phyloP scores from a whole-genome alignment of 2,113 vertebrate species.

The Psammodynastes pulverulentus region DNA sequence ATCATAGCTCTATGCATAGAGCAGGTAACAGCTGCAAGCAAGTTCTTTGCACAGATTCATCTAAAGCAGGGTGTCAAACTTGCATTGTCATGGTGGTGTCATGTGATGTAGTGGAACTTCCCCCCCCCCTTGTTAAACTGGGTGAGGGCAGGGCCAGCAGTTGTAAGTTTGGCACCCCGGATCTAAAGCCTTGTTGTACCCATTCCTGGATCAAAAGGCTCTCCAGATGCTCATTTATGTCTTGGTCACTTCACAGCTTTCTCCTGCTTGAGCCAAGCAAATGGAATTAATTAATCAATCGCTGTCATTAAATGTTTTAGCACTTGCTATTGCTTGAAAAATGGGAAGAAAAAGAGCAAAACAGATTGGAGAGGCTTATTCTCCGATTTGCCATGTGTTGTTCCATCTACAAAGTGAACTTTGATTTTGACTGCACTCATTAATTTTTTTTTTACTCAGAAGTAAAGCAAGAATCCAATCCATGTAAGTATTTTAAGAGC shows the following conservation, averaged over 20 bases:
- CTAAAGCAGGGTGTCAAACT: neutral
- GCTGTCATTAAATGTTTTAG: slow-evolving; percentile 30
- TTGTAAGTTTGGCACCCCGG: too few relatives aligned
- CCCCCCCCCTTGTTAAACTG: too few relatives aligned
- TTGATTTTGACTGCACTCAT: slow-evolving; percentile 18
- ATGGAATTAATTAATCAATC: slow-evolving; percentile 26
- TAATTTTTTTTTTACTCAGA: neutral
- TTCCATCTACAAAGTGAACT: slow-evolving; percentile 23
- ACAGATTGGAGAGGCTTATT: slow-evolving; percentile 6
- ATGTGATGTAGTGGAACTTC: too few relatives aligned
- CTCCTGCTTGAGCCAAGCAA: slow-evolving; percentile 27
- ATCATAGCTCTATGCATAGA: neutral
- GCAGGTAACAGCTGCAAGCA: neutral
- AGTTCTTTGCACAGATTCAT: neutral
- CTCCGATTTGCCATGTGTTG: slow-evolving; percentile 20
- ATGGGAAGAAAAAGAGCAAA: neutral
- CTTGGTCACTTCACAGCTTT: slow-evolving; percentile 6
- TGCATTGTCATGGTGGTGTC: too few relatives aligned
- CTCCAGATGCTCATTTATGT: neutral
- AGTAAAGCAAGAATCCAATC: neutral
- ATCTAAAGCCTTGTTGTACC: neutral
- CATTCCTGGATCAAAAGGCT: neutral
- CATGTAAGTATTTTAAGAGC: neutral
- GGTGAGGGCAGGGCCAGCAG: too few relatives aligned
- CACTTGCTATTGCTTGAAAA: slow-evolving; percentile 21